Base-by-base conservation (phyloP, 2,113 vertebrate genomes). In the Naja naja region DNA sequence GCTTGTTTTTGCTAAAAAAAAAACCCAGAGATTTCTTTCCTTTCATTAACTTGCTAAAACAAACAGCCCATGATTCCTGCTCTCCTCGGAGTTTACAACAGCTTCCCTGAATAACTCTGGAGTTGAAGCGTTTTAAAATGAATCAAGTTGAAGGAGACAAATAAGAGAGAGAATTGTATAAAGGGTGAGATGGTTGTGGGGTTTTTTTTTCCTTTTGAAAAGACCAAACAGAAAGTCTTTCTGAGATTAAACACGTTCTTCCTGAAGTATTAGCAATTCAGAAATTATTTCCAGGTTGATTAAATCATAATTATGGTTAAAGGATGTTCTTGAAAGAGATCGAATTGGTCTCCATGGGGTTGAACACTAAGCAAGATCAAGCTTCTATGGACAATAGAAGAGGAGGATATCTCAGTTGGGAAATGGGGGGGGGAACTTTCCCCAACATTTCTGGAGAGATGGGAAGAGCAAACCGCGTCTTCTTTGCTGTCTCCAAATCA, bases 41-140 rank as follows among this genome's bases (percentile, higher is more conserved):
- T 2, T 56, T 3, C 0, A 87, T 60, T 88, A n/a, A 3, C 27
- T 22, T 55, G 53, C 30, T 16, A 53, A 81, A 94, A 34, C 11
- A 20, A 58, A 25, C 27, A 18, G 0, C 0, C 27, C 20, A 10
- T n/a, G 3, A 3, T 11, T 3, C n/a, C 1, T 0, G 3, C 47
- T 90, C 52, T 92, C 5, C 16, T 12, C 7, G 18, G 16, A 85
- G 86, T 1, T 5, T 34, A 8, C 88, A 3, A 69, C 89, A 27
- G 16, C 89, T 8, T 43, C 54, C 30, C 34, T 14, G 3, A 1
- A 14, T 16, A 47, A 89, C 39, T 74, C 47, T 39, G 18, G 56
- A 49, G 27, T n/a, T 53, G 23, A 39, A n/a, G 23, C 1, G 7
- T 54, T 88, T 88, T 11, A 85, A 89, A 88, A 85, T 18, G 52